A percentile compares a stretch with the other conserved stretches of the same genome.
These are phyloP conservation scores for Napeogenes inachia DNA, from an alignment of 2,888 invertebrate genomes.

Conservation along the genomic window DNA sequence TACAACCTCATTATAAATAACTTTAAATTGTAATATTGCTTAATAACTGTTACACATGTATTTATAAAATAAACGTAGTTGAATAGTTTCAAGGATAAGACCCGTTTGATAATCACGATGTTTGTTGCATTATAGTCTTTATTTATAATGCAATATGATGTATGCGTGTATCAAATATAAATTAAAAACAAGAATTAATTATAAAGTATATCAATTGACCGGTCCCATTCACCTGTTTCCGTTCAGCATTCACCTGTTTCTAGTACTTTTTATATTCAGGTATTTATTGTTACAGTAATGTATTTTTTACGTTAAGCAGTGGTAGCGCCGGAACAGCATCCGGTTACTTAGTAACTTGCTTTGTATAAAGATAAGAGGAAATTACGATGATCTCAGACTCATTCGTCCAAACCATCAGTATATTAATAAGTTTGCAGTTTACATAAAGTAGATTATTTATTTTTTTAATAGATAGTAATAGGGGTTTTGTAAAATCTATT, in stretches of 20 bases:
- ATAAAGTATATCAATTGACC: conserved; percentile 2
- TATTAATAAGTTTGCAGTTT: conserved; percentile 5
- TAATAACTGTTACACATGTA: conserved; percentile 2
- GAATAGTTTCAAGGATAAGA: conserved; percentile 6
- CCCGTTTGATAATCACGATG: neutral
- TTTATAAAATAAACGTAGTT: neutral
- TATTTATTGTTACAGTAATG: neutral
- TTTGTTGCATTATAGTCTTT: conserved; percentile 1
- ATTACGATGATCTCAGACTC: too few species aligned
- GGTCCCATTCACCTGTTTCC: conserved; percentile 36
- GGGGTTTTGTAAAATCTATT: too few species aligned
- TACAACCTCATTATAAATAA: neutral
- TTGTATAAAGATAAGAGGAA: too few species aligned
- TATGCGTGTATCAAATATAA: neutral
- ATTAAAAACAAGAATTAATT: neutral
- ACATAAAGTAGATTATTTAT: neutral
- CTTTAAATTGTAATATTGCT: neutral
- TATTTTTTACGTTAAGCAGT: neutral
- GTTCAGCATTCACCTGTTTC: conserved; percentile 33
- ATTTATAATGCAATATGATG: neutral
- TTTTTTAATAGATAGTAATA: too few species aligned
- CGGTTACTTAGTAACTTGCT: neutral
- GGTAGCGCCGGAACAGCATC: neutral
- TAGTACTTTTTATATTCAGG: conserved; percentile 1
- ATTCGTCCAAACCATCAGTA: too few species aligned